Evolutionary conservation across 2,113 vertebrate genomes (phyloP).

Genomic region (Chiloscyllium plagiosum): DNA sequence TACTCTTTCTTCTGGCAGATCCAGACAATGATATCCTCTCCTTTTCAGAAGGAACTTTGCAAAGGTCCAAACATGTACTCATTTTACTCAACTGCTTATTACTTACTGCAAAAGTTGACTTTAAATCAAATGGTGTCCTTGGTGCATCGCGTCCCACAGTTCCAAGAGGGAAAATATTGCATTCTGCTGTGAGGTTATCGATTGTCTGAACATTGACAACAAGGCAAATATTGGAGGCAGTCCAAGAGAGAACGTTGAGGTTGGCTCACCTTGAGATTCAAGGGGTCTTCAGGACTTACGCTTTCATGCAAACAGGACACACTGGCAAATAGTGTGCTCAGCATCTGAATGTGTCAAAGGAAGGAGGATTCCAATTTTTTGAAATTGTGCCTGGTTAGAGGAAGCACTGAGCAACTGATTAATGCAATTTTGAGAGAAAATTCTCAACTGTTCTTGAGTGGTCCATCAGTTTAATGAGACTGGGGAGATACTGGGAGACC

Average conservation of each 20-base stretch:
- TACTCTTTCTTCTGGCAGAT: neutral
- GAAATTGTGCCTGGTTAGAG: neutral
- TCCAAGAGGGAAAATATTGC: neutral
- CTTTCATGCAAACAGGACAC: neutral
- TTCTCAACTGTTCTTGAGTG: neutral
- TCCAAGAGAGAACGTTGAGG: neutral
- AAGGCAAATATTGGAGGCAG: neutral
- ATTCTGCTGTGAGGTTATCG: neutral
- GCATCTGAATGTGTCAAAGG: neutral
- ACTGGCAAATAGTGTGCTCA: neutral
- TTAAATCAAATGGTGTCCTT: neutral
- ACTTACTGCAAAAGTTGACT: neutral
- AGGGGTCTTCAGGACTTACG: neutral
- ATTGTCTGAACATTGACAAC: neutral
- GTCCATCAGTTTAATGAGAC: neutral
- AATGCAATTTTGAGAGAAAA: neutral
- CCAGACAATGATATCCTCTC: neutral
- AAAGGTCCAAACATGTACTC: neutral
- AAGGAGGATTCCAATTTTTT: neutral
- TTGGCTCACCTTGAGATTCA: neutral
- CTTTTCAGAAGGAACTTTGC: neutral
- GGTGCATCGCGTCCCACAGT: neutral
- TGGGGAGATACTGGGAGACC: neutral
- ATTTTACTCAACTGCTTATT: no score
- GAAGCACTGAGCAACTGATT: neutral